Percentiles rank a stretch among this genome's conserved stretches.
phyloP scores from a whole-genome alignment of 2,113 vertebrate genomes.

The Vidua chalybeata region DNA sequence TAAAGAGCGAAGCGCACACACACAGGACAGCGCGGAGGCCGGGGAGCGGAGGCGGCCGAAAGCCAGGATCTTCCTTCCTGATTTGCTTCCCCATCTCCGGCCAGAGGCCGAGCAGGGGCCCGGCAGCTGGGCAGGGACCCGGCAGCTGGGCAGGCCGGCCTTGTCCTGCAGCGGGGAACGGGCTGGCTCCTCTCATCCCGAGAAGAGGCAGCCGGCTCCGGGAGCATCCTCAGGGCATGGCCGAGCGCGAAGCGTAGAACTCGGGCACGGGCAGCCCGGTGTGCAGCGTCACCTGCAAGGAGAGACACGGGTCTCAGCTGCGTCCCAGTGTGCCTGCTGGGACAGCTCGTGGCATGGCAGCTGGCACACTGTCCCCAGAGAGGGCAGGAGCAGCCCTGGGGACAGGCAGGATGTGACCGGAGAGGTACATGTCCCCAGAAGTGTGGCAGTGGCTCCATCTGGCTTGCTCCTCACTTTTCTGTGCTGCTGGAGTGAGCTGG shows the following conservation, averaged over 20 bases:
- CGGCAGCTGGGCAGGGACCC: not conserved
- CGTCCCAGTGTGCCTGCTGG: accelerated
- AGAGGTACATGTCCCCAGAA: not conserved
- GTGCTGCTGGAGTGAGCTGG: not conserved
- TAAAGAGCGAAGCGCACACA: conserved; percentile 48
- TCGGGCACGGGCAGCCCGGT: conserved; percentile 93
- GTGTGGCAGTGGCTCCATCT: not conserved
- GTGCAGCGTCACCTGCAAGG: conserved; percentile 89
- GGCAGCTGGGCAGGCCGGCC: not conserved
- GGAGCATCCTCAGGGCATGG: conserved; percentile 67
- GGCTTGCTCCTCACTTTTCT: accelerated
- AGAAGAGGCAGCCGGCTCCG: conserved; percentile 49
- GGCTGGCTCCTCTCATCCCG: conserved; percentile 1
- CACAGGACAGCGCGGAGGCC: conserved; percentile 10
- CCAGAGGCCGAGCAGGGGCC: not conserved
- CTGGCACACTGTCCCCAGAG: not conserved
- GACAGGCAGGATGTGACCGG: not conserved
- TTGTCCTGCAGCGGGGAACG: not conserved
- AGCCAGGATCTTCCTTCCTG: not conserved
- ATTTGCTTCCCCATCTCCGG: not conserved
- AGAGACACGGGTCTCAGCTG: not conserved
- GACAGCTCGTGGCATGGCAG: not conserved
- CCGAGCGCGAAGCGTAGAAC: conserved; percentile 87
- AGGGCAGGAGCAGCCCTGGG: not conserved
- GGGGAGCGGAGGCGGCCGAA: not conserved